Evolutionary conservation across 64 coral and sea anemone genomes (phyloP).

Genomic region (Actinia tenebrosa): DNA sequence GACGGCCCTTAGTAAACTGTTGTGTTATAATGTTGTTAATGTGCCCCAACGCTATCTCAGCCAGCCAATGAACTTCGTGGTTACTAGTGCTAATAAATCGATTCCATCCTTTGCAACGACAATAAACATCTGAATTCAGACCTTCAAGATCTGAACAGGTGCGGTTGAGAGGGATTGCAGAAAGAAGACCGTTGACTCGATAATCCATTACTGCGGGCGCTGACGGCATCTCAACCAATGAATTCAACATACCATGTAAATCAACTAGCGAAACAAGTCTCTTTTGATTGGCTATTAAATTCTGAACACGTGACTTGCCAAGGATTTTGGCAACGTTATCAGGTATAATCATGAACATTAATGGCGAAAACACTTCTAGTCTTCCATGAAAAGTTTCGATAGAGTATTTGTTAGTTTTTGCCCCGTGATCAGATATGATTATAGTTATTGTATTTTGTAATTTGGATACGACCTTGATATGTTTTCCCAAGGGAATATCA

Average conservation of each 20-base stretch:
- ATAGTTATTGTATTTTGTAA: slow-evolving; percentile 73
- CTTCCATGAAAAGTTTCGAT: slow-evolving; percentile 60
- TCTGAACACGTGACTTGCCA: slow-evolving; percentile 59
- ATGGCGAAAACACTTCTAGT: slow-evolving; percentile 79
- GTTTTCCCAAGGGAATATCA: slow-evolving; percentile 54
- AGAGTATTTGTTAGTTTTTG: slow-evolving; percentile 72
- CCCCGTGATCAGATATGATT: slow-evolving; percentile 86
- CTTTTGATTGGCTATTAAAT: slow-evolving; percentile 73
- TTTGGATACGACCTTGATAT: slow-evolving; percentile 51
- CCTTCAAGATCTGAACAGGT: slow-evolving; percentile 81
- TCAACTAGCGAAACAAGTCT: slow-evolving; percentile 65
- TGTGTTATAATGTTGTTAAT: slow-evolving; percentile 80
- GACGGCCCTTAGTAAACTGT: slow-evolving; percentile 42
- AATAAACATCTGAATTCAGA: slow-evolving; percentile 60
- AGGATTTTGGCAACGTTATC: slow-evolving; percentile 61
- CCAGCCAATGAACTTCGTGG: slow-evolving; percentile 60
- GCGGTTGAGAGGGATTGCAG: slow-evolving; percentile 55
- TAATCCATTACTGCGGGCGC: slow-evolving; percentile 4
- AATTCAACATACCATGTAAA: slow-evolving; percentile 46
- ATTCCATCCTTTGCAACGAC: slow-evolving; percentile 78
- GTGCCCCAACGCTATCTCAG: slow-evolving; percentile 72
- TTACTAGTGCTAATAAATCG: slow-evolving; percentile 48
- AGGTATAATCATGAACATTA: slow-evolving; percentile 94
- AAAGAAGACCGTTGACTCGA: slow-evolving; percentile 47
- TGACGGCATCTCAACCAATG: slow-evolving; percentile 13